Percentiles rank a stretch among this genome's conserved stretches.
phyloP scores from a whole-genome alignment of 2,888 invertebrate species.

The Mesorhabditis belari region DNA sequence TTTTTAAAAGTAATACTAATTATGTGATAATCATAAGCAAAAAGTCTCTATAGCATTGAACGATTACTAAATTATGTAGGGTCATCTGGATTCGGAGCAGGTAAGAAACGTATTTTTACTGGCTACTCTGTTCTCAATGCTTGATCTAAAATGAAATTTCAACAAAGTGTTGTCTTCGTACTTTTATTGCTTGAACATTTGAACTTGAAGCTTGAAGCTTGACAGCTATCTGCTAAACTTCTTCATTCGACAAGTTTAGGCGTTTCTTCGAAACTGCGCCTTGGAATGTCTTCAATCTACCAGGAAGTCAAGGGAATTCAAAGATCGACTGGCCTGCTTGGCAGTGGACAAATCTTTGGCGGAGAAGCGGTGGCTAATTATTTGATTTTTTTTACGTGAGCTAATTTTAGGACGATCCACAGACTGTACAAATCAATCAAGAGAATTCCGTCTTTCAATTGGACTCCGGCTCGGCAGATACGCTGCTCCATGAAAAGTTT shows the following conservation, averaged over 20 bases:
- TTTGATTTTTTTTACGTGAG: neutral
- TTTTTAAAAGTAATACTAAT: too few relatives aligned
- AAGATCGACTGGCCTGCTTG: conserved; percentile 30
- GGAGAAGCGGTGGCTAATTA: conserved; percentile 7
- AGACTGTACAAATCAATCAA: conserved; percentile 10
- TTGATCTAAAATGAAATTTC: too few relatives aligned
- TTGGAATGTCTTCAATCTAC: conserved; percentile 18
- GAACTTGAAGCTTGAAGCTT: too few relatives aligned
- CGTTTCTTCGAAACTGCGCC: conserved; percentile 16
- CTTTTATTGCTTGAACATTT: conserved; percentile 1
- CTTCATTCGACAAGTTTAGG: conserved; percentile 10
- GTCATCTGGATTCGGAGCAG: too few relatives aligned
- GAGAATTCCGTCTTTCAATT: conserved; percentile 40
- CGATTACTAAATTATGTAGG: too few relatives aligned
- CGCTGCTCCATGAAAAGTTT: conserved; percentile 29
- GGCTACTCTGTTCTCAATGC: too few relatives aligned
- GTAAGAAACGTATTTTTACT: too few relatives aligned
- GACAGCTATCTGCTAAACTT: too few relatives aligned
- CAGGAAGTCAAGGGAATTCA: conserved; percentile 24
- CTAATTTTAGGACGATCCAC: neutral
- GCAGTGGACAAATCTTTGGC: conserved; percentile 19
- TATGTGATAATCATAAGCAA: too few relatives aligned
- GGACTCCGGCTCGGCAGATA: conserved; percentile 34
- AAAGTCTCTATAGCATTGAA: too few relatives aligned
- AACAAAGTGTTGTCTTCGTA: neutral